Conservation (phyloP, 2,113 vertebrate genomes). For the Cricetomys ansorgei region DNA sequence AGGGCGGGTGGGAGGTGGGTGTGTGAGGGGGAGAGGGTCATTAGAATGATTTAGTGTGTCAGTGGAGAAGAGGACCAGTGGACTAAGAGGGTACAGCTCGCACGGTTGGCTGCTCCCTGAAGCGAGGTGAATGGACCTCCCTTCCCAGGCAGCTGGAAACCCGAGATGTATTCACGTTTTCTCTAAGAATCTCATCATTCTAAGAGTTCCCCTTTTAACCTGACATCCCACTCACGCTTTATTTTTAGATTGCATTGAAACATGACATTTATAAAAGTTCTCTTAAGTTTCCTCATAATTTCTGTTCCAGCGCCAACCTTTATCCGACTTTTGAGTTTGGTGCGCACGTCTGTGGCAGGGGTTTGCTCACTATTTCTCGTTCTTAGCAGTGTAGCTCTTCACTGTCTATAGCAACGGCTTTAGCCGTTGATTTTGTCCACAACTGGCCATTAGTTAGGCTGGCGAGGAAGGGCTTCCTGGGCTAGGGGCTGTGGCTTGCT, state of each 20-base stretch:
- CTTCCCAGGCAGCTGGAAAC: not conserved
- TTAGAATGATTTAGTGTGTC: not conserved
- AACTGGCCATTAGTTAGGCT: not conserved
- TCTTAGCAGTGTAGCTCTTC: not conserved
- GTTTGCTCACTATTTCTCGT: not conserved
- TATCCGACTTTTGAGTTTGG: not conserved
- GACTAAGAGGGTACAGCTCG: not conserved
- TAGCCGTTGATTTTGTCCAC: not conserved
- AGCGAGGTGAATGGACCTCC: not conserved
- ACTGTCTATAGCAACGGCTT: not conserved
- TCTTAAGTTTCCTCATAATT: not conserved
- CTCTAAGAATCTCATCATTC: constrained; percentile 18
- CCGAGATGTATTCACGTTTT: not conserved
- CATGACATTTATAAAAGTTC: not conserved
- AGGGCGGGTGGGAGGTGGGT: no score
- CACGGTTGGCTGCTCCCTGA: not conserved
- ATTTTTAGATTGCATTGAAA: not conserved
- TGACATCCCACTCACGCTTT: not conserved
- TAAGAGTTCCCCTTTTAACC: constrained; percentile 2
- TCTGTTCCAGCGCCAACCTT: not conserved
- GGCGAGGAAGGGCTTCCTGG: not conserved
- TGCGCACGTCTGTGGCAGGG: not conserved
- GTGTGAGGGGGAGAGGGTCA: not conserved
- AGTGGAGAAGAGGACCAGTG: not conserved
- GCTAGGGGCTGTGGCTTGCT: not conserved